These are phyloP conservation scores for Sebastes melanostomus DNA, from an alignment of 2,797 vertebrate species.

Conservation along the genomic window DNA sequence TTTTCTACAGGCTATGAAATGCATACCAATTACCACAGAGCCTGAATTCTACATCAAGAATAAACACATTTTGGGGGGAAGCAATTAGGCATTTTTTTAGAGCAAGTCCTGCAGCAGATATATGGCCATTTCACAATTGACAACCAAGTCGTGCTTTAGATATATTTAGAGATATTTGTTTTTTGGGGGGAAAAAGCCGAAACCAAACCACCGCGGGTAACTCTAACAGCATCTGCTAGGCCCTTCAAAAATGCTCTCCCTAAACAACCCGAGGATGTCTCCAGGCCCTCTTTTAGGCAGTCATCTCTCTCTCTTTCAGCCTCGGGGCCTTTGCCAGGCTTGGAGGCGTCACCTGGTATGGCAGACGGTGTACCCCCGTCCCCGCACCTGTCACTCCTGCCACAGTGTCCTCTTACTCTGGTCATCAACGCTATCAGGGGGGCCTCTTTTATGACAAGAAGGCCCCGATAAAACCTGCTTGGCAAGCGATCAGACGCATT, in stretches of 20 bases:
- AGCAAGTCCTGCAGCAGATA: not conserved
- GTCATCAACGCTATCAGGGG: conserved; percentile 25
- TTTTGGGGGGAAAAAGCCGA: accelerated
- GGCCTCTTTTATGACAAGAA: conserved; percentile 36
- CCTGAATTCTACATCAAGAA: conserved; percentile 1
- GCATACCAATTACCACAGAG: conserved; percentile 3
- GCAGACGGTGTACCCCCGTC: conserved; percentile 43
- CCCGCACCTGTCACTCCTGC: conserved; percentile 55
- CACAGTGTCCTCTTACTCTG: conserved; percentile 32
- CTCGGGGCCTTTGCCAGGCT: conserved; percentile 42
- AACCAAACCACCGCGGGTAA: not conserved
- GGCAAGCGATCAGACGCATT: conserved; percentile 25
- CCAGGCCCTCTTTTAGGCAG: not conserved
- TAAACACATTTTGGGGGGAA: not conserved
- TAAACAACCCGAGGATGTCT: not conserved
- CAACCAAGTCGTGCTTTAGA: not conserved
- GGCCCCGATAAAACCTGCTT: conserved; percentile 15
- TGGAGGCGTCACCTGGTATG: conserved; percentile 56
- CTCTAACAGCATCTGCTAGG: conserved; percentile 10
- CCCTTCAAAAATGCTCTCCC: not conserved
- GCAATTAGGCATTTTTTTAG: conserved; percentile 6
- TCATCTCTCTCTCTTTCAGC: conserved; percentile 7
- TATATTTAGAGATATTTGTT: not conserved
- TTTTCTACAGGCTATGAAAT: conserved; percentile 8
- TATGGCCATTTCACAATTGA: not conserved